Evolutionary conservation across 1,140 invertebrate genomes (phyloP).

Genomic region (Danaus melanippus): DNA sequence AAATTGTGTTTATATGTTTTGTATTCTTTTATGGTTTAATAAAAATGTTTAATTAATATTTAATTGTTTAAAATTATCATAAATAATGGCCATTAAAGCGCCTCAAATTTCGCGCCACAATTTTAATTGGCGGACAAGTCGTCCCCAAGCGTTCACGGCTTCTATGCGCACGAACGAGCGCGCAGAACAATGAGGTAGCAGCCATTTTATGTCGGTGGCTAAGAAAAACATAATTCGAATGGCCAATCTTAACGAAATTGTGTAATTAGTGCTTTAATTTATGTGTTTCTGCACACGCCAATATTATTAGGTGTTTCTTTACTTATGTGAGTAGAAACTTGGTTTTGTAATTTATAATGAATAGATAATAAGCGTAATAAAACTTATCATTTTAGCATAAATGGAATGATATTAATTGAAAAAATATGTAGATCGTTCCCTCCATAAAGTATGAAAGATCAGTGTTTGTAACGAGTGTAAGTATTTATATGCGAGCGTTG

Average conservation of each 20-base stretch:
- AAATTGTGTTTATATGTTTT: constrained; percentile 45
- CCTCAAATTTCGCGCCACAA: constrained; percentile 72
- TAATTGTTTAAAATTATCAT: constrained; percentile 37
- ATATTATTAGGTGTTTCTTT: constrained; percentile 65
- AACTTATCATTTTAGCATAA: constrained; percentile 61
- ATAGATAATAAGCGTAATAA: constrained; percentile 57
- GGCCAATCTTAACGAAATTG: constrained; percentile 72
- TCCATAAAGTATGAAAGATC: constrained; percentile 39
- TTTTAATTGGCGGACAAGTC: constrained; percentile 71
- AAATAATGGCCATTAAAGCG: constrained; percentile 55
- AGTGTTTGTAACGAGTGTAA: constrained; percentile 29
- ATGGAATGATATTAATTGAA: constrained; percentile 55
- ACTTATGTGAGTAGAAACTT: constrained; percentile 68
- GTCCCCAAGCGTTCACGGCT: constrained; percentile 72
- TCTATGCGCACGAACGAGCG: constrained; percentile 72
- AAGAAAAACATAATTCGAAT: constrained; percentile 74
- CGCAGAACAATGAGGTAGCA: constrained; percentile 73
- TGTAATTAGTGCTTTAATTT: constrained; percentile 72
- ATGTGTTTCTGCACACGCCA: constrained; percentile 65
- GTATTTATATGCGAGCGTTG: constrained; percentile 36
- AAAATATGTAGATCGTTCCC: constrained; percentile 42
- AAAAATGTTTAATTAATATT: constrained; percentile 31
- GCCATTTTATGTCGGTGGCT: constrained; percentile 73
- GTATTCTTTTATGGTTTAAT: constrained; percentile 46
- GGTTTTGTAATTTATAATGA: constrained; percentile 52